phyloP scores from a whole-genome alignment of 1,140 invertebrate species.

The Drosophila subobscura region DNA sequence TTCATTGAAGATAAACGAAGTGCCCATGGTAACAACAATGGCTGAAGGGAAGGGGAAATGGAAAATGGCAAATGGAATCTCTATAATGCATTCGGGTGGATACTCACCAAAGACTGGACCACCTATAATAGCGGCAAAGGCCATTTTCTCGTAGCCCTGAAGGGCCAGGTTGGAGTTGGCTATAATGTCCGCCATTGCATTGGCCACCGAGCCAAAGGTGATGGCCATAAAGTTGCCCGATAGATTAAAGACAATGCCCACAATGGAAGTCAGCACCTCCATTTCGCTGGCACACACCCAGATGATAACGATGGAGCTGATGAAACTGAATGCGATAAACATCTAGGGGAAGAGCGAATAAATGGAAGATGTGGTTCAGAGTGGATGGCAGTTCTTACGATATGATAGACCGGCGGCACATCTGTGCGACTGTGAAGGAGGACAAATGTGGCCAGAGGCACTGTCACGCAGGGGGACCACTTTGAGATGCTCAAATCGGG shows the following conservation, averaged over 20 bases:
- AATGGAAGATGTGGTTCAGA: too few relatives aligned
- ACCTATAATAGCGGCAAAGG: constrained; percentile 48
- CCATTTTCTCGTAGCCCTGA: constrained; percentile 63
- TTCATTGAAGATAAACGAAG: constrained; percentile 41
- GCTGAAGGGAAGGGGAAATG: constrained; percentile 10
- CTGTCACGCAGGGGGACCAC: constrained; percentile 37
- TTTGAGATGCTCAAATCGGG: constrained; percentile 6
- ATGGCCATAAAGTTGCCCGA: constrained; percentile 47
- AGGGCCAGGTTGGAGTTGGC: constrained; percentile 41
- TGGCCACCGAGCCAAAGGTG: constrained; percentile 27
- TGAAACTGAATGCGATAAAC: constrained; percentile 27
- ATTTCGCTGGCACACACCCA: constrained; percentile 42
- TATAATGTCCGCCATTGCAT: constrained; percentile 41
- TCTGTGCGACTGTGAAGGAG: constrained; percentile 50
- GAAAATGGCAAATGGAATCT: too few relatives aligned
- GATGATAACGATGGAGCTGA: constrained; percentile 39
- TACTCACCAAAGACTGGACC: constrained; percentile 47
- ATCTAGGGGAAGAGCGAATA: constrained; percentile 9
- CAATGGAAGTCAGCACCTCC: constrained; percentile 41
- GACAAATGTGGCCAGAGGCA: constrained; percentile 42
- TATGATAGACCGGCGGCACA: constrained; percentile 46
- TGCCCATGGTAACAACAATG: constrained; percentile 34
- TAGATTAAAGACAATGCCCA: constrained; percentile 37
- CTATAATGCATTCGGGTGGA: background rate
- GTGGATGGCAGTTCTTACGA: constrained; percentile 14